A percentile compares a stretch with the other conserved stretches of the same genome.
phyloP scores from a whole-genome alignment of 2,888 invertebrate genomes.

The Protodeltote pygarga region DNA sequence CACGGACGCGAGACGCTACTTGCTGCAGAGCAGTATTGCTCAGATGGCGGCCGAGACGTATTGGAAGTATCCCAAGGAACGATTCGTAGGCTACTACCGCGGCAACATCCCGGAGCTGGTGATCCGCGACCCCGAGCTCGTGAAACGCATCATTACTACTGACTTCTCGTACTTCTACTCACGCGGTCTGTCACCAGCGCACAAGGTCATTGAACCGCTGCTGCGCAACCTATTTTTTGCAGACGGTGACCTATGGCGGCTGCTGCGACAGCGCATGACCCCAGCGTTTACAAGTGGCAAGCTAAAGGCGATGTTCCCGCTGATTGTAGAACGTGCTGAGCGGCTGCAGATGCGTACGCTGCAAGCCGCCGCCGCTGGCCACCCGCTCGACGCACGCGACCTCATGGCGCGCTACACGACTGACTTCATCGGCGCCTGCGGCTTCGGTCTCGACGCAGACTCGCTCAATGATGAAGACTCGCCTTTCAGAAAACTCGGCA shows the following conservation, averaged over 20 bases:
- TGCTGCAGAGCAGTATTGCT: slow-evolving; percentile 58
- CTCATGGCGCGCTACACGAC: slow-evolving; percentile 75
- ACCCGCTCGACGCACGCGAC: slow-evolving; percentile 64
- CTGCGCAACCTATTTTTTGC: slow-evolving; percentile 67
- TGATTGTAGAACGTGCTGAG: slow-evolving; percentile 68
- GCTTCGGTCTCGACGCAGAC: slow-evolving; percentile 69
- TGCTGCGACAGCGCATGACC: slow-evolving; percentile 70
- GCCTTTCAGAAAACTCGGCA: slow-evolving; percentile 63
- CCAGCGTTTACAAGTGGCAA: slow-evolving; percentile 70
- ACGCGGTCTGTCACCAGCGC: slow-evolving; percentile 57
- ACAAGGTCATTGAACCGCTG: slow-evolving; percentile 62
- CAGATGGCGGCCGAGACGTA: slow-evolving; percentile 61
- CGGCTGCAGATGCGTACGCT: slow-evolving; percentile 54
- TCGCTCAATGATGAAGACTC: slow-evolving; percentile 66
- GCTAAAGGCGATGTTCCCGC: slow-evolving; percentile 70
- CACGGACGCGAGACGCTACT: slow-evolving; percentile 56
- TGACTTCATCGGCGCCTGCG: slow-evolving; percentile 73
- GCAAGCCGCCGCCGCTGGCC: slow-evolving; percentile 40
- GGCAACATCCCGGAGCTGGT: slow-evolving; percentile 60
- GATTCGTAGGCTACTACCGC: slow-evolving; percentile 66
- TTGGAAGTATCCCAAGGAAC: slow-evolving; percentile 65
- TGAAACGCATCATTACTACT: slow-evolving; percentile 61
- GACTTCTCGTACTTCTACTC: slow-evolving; percentile 67
- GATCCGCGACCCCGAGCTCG: slow-evolving; percentile 66
- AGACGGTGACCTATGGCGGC: slow-evolving; percentile 69